These are phyloP conservation scores for Hemibates koningsi DNA, from an alignment of 2,113 vertebrate genomes.

Conservation along the genomic window DNA sequence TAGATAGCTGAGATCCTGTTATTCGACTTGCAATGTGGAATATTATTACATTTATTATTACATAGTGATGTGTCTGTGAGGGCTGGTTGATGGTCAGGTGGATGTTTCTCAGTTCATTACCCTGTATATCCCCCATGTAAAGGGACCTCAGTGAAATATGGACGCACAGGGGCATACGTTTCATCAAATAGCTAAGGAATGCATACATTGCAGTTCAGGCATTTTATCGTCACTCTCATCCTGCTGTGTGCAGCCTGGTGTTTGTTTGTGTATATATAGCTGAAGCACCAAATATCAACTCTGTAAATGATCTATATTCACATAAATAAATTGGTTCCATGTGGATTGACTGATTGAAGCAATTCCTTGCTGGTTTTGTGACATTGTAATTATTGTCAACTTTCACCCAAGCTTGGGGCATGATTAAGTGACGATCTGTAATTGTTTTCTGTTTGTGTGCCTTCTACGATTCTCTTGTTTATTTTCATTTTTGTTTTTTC, in stretches of 20 bases:
- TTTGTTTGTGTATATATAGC: not conserved
- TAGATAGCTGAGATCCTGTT: not conserved
- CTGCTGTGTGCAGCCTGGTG: not conserved
- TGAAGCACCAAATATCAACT: not conserved
- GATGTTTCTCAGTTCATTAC: not conserved
- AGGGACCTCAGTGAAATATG: not conserved
- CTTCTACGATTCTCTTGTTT: conserved; percentile 9
- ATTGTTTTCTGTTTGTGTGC: conserved; percentile 49
- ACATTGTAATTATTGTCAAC: conserved; percentile 36
- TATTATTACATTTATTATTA: not conserved
- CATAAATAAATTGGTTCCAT: not conserved
- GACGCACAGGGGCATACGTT: not conserved
- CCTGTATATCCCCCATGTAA: not conserved
- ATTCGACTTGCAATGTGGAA: not conserved
- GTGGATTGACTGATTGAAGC: not conserved
- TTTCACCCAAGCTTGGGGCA: conserved; percentile 5
- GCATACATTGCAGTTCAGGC: not conserved
- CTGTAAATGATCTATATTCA: not conserved
- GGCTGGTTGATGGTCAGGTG: not conserved
- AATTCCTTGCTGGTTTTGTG: not conserved
- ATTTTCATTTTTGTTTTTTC: conserved; percentile 26
- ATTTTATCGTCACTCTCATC: not conserved
- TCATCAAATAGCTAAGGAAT: not conserved
- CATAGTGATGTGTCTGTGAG: not conserved
- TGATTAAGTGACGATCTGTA: conserved; percentile 20